Base-by-base conservation (phyloP, 1,140 invertebrate species). In the Panagrolaimus sp. region DNA sequence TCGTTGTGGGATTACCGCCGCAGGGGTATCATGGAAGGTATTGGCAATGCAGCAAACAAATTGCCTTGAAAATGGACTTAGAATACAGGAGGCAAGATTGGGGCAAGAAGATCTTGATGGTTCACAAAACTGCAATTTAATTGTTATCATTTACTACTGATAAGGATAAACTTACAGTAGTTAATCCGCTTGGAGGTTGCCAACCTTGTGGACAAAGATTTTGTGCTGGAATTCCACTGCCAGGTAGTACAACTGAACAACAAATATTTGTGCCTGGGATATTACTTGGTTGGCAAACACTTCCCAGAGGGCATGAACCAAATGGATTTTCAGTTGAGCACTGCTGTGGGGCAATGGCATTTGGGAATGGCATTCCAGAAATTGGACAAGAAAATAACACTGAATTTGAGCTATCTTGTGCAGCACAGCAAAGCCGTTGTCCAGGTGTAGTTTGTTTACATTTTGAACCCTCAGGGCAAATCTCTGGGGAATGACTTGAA, bases 191-290 rank as follows among this genome's bases (percentile, higher is more conserved):
- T 17, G 43, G 21, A 1, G 65, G n/a, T 67, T 47, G 26, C 73
- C 73, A 75, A 14, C 74, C 74, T 48, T 63, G 26, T 7, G 73
- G 73, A 44, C 73, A 75, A 32, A 75, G 38, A 24, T 73, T 75
- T 32, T 15, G 32, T 38, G 3, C 44, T 46, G 28, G 21, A 21
- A 32, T 10, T 21, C 47, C 62, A 15, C 32, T 28, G 10, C 32
- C 63, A 38, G 32, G 32, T 38, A 38, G 7, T 4, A 38, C 32
- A 26, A 64, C 48, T 15, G 17, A 65, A 46, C 76, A 78, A 47
- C 76, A 78, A 32, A 78, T 78, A 43, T 26, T 70, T 10, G 67
- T 63, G 17, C 78, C 78, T 5, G 78, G 72, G 63, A 78, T 67
- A 45, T 76, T 78, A 63, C 74, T 76, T 6, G 44, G 38, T 43